Base-by-base conservation (phyloP, 2,888 invertebrate genomes). In the Dioctria linearis region DNA sequence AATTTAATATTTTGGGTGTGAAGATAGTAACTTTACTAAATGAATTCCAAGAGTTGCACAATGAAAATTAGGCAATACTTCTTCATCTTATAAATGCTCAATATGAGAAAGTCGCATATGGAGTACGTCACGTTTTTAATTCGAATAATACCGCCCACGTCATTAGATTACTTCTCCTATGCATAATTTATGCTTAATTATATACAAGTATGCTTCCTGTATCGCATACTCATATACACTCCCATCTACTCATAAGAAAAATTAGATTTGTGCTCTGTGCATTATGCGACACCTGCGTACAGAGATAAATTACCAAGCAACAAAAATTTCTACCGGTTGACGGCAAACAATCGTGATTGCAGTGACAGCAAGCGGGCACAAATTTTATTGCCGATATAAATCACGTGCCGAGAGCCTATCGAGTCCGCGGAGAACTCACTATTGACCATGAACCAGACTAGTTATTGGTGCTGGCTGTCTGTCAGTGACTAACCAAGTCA, bases 361-460 rank as follows among this genome's bases (percentile, higher is more conserved):
- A 54, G 71, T 71, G 71, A 71, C 71, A 54, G 71, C 71, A 71
- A 54, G 51, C 71, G 40, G 71, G 51, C 54, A 71, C 71, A 71
- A 71, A 71, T 37, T 71, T 71, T 71, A 71, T 71, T 71, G 54
- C 71, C 51, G 54, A 78, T 63, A 63, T 78, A 78, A 78, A 78
- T 78, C 76, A 78, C 76, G 76, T 78, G 76, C 63, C 63, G 11
- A 49, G 57, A 39, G 39, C 42, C 59, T 59, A 25, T 71, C 40
- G 46, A 13, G 51, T 49, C 51, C 63, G 4, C 46, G 6, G 40
- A 42, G 42, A 78, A 39, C 76, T 1, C 25, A 76, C 8, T 76
- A 76, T 76, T 78, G 76, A 78, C 76, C 76, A 78, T 78, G 76
- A 78, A 78, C 76, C 76, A 78, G 76, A 78, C 76, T 63, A 39